These are phyloP conservation scores for Polydrusus tereticollis DNA, from an alignment of 2,888 invertebrate species.

Conservation along the genomic window DNA sequence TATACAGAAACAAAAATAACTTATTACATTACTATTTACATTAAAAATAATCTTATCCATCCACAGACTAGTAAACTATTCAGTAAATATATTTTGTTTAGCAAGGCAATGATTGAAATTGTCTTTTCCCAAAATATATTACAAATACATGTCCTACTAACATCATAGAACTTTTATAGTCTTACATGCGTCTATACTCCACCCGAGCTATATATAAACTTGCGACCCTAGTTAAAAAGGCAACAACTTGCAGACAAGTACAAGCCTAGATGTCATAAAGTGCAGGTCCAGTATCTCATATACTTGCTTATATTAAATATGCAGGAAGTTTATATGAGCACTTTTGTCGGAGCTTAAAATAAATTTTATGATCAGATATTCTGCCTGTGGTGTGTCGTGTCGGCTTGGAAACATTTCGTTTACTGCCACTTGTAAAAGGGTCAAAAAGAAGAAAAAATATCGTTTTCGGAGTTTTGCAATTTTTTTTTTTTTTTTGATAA, in stretches of 20 bases:
- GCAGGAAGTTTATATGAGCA: constrained; percentile 19
- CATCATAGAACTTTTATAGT: too few relatives aligned
- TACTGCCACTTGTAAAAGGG: neutral
- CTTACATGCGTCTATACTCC: neutral
- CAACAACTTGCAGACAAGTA: constrained; percentile 12
- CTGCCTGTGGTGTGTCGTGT: neutral
- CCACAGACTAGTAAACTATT: too few relatives aligned
- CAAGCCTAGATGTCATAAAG: constrained; percentile 21
- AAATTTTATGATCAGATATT: constrained; percentile 13
- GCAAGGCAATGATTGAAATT: too few relatives aligned
- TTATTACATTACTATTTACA: too few relatives aligned
- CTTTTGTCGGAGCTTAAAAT: constrained; percentile 20
- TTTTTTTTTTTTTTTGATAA: too few relatives aligned
- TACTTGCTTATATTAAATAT: constrained; percentile 27
- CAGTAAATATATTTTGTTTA: too few relatives aligned
- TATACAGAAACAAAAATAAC: too few relatives aligned
- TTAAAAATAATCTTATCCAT: too few relatives aligned
- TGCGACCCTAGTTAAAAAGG: neutral
- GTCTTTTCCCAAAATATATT: too few relatives aligned
- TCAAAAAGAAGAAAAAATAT: too few relatives aligned
- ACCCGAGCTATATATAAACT: neutral
- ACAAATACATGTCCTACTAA: too few relatives aligned
- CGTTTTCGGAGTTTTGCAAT: too few relatives aligned
- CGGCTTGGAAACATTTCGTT: neutral
- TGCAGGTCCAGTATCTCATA: constrained; percentile 30